phyloP scores from a whole-genome alignment of 2,888 invertebrate species.

The Caenorhabditis sulstoni region DNA sequence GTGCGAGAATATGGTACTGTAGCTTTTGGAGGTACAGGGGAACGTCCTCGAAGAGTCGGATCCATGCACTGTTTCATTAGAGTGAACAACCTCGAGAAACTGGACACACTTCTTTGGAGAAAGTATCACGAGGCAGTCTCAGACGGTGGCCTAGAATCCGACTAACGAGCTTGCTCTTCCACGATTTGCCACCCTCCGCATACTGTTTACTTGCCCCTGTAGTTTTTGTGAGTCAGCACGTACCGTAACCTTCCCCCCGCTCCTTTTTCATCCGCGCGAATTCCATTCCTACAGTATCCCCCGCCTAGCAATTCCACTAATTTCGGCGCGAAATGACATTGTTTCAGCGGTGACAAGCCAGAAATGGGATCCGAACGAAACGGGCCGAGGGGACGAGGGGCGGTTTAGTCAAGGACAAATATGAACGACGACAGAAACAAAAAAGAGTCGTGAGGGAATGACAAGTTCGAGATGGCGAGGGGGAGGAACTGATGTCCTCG shows the following conservation, averaged over 20 bases:
- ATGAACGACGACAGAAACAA: slow-evolving; percentile 3
- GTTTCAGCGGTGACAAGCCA: slow-evolving; percentile 56
- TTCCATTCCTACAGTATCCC: slow-evolving; percentile 29
- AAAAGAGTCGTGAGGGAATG: slow-evolving; percentile 3
- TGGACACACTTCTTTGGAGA: too few relatives aligned
- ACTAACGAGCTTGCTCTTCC: background rate
- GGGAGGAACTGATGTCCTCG: background rate
- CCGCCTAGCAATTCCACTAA: slow-evolving; percentile 22
- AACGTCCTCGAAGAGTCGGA: too few relatives aligned
- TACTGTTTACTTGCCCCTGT: too few relatives aligned
- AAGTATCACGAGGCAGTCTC: too few relatives aligned
- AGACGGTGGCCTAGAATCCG: too few relatives aligned
- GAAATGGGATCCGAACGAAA: slow-evolving; percentile 26
- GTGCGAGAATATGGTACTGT: too few relatives aligned
- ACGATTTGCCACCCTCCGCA: background rate
- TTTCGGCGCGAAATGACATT: slow-evolving; percentile 52
- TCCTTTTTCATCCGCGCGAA: background rate
- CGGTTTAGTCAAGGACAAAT: slow-evolving; percentile 32
- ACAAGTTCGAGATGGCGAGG: slow-evolving; percentile 35
- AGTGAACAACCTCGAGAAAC: too few relatives aligned
- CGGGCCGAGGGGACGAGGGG: slow-evolving; percentile 11
- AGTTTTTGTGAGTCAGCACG: too few relatives aligned
- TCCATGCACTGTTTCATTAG: background rate
- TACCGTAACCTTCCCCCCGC: background rate
- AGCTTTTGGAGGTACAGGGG: too few relatives aligned